A percentile compares a stretch with the other conserved stretches of the same genome.
phyloP scores from a whole-genome alignment of 2,888 invertebrate genomes.

The Meliscaeva auricollis region DNA sequence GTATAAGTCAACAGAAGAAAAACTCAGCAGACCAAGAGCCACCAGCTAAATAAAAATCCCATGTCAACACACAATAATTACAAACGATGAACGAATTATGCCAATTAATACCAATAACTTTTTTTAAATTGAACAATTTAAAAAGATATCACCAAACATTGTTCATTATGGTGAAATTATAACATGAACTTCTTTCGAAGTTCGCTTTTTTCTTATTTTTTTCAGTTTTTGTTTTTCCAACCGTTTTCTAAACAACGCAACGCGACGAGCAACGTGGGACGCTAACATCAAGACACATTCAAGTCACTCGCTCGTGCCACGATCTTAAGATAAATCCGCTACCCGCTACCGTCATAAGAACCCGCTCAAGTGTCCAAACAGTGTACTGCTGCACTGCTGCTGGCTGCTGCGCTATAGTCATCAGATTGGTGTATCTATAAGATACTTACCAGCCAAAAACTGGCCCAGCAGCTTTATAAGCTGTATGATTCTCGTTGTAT shows the following conservation, averaged over 20 bases:
- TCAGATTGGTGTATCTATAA: slow-evolving; percentile 35
- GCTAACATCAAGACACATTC: slow-evolving; percentile 26
- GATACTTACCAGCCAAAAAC: slow-evolving; percentile 35
- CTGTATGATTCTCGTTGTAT: not conserved
- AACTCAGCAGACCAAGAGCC: slow-evolving; percentile 2
- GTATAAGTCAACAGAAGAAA: not conserved
- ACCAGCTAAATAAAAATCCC: slow-evolving; percentile 38
- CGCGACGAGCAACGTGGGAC: not conserved
- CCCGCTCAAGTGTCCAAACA: slow-evolving; percentile 47
- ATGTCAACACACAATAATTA: slow-evolving; percentile 80
- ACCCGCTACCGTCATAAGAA: slow-evolving; percentile 62
- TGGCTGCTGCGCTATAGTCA: not conserved
- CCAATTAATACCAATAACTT: slow-evolving; percentile 82
- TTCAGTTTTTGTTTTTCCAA: not conserved
- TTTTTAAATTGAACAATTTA: slow-evolving; percentile 81
- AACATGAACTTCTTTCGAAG: slow-evolving; percentile 41
- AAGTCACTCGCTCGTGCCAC: slow-evolving; percentile 64
- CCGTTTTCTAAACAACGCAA: slow-evolving; percentile 4
- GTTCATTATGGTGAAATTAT: slow-evolving; percentile 69
- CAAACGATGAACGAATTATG: slow-evolving; percentile 76
- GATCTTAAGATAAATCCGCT: slow-evolving; percentile 65
- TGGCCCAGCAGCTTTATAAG: slow-evolving; percentile 43
- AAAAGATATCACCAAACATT: slow-evolving; percentile 51
- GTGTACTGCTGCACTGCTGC: not conserved
- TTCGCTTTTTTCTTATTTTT: not conserved